These are phyloP conservation scores for Paraescarpia echinospica DNA, from an alignment of 1,140 invertebrate genomes.

Conservation along the genomic window DNA sequence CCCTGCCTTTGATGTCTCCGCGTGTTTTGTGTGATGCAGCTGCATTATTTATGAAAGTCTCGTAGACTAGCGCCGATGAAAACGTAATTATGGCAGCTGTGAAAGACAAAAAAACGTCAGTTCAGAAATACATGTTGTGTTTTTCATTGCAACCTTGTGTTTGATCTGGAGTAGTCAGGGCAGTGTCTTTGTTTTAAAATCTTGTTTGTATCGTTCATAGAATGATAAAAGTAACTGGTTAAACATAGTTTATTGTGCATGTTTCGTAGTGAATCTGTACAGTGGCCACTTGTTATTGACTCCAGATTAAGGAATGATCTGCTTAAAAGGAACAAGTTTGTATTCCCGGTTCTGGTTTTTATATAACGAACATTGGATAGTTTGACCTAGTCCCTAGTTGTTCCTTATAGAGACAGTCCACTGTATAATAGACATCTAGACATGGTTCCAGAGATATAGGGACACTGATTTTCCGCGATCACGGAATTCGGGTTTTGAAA, in stretches of 20 bases:
- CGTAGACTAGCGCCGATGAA: background rate
- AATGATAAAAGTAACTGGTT: background rate
- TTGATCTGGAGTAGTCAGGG: background rate
- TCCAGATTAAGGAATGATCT: too few species aligned
- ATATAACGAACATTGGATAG: too few species aligned
- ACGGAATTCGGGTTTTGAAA: too few species aligned
- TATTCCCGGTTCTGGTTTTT: too few species aligned
- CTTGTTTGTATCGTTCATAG: background rate
- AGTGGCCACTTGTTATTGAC: background rate
- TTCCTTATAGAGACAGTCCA: too few species aligned
- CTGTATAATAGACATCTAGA: background rate
- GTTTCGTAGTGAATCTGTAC: background rate
- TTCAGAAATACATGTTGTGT: background rate
- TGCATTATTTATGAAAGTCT: background rate
- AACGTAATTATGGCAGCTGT: background rate
- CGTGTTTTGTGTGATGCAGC: background rate
- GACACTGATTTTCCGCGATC: too few species aligned
- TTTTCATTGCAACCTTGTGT: background rate
- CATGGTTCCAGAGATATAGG: background rate
- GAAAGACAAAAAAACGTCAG: background rate
- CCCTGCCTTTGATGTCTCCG: background rate
- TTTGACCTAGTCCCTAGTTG: too few species aligned
- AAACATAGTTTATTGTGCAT: background rate
- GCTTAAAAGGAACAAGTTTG: too few species aligned
- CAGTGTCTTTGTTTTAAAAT: background rate